Base-by-base conservation (phyloP, 2,888 invertebrate genomes). In the Geophilus truncorum region DNA sequence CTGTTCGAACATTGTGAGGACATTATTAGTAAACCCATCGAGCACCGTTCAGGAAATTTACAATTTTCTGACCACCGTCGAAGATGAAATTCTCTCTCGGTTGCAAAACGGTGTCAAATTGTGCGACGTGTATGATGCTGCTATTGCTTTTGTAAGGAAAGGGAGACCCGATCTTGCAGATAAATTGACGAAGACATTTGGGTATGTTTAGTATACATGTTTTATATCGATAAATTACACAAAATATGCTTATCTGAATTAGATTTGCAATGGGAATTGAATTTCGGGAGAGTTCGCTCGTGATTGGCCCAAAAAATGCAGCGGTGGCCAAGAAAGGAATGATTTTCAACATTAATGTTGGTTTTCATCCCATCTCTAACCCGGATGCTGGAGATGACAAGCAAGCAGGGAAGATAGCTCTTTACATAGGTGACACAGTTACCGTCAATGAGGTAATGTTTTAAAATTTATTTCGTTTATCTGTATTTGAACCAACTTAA, bases 401-500 rank as follows among this genome's bases (percentile, higher is more conserved):
- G 45, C 85, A 86, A 77, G 85, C 86, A n/a, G 97, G 97, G 90
- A 91, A 89, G 0, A 97, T 97, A 86, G 97, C 98, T 0, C 89
- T 99, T 1, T 98, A 97, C 86, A 91, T 99, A 84, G 98, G 98
- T 2, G 99, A 99, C 87, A 99, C 98, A 18, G 96, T 97, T n/a
- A 87, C 96, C 84, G 95, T 98, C 0, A 95, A 94, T 85, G 97
- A 97, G 85, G 94, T 91, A 78, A 23, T 40, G 10, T 5, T 9
- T 76, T 4, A 28, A 12, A 25, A 32, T 32, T 6, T 77, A 23
- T 51, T 51, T 7, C n/a, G 4, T n/a, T 45, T n/a, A 15, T 4
- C 12, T 12, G 15, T 9, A n/a, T 15, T 40, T 40, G 15, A 10
- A 15, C 12, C 15, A 40, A n/a, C n/a, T n/a, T n/a, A 4, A 40